These are phyloP conservation scores for Dascyllus trimaculatus DNA, from an alignment of 2,113 vertebrate species.

Conservation along the genomic window DNA sequence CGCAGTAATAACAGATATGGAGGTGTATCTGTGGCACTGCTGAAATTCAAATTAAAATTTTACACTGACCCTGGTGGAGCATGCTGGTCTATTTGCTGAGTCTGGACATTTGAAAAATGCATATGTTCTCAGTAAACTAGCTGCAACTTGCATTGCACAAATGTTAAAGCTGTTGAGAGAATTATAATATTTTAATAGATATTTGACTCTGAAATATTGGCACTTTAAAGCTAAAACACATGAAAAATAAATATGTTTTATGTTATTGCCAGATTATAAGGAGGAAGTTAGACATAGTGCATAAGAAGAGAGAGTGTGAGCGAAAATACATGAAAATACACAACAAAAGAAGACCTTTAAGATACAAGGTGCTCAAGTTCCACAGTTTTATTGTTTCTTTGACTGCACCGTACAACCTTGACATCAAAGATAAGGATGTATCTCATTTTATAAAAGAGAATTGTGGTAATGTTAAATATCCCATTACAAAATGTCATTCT, in stretches of 20 bases:
- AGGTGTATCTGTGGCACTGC: constrained; percentile 26
- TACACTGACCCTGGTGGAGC: constrained; percentile 27
- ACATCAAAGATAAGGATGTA: constrained; percentile 45
- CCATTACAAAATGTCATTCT: constrained; percentile 66
- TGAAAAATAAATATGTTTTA: neutral
- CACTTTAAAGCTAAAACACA: neutral
- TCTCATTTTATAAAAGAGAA: constrained; percentile 53
- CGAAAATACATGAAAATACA: neutral
- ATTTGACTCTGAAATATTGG: neutral
- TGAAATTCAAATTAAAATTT: constrained; percentile 39
- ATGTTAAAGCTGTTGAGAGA: neutral
- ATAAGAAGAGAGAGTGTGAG: neutral
- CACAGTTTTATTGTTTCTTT: constrained; percentile 77
- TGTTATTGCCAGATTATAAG: neutral
- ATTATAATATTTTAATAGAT: neutral
- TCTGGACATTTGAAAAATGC: constrained; percentile 28
- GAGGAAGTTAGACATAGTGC: neutral
- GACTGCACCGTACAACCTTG: constrained; percentile 62
- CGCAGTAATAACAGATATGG: constrained; percentile 17
- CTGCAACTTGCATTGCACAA: neutral
- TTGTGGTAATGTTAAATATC: constrained; percentile 51
- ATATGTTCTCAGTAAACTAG: constrained; percentile 8
- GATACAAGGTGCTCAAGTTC: constrained; percentile 30
- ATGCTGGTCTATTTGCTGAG: constrained; percentile 30
- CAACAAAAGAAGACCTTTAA: neutral